Evolutionary conservation across 2,797 vertebrate species (phyloP).

Genomic region (Selene dorsalis): DNA sequence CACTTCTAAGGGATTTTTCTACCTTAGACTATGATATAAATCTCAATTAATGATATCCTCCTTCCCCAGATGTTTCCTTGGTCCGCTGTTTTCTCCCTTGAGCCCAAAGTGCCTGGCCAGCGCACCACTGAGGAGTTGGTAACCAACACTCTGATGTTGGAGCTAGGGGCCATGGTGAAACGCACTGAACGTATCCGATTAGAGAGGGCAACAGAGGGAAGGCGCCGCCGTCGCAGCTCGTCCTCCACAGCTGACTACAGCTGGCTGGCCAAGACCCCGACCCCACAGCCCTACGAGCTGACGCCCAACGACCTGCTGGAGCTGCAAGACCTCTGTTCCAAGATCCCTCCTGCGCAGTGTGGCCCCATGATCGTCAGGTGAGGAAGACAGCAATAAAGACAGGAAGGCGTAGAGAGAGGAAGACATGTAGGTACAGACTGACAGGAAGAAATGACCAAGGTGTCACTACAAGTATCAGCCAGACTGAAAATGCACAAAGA

Average conservation of each 20-base stretch:
- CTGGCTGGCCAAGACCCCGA: conserved; percentile 82
- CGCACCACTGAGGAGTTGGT: conserved; percentile 84
- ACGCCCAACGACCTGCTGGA: conserved; percentile 84
- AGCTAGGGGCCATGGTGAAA: conserved; percentile 87
- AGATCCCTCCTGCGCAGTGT: conserved; percentile 85
- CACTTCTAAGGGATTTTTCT: not conserved
- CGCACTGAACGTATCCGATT: conserved; percentile 84
- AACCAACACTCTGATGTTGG: conserved; percentile 87
- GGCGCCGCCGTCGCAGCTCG: conserved; percentile 80
- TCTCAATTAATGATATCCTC: not conserved
- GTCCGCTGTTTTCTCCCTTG: conserved; percentile 84
- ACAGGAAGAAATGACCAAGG: not conserved
- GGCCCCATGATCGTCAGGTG: conserved; percentile 86
- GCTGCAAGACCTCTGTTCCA: conserved; percentile 85
- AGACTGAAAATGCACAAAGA: not conserved
- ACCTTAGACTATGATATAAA: not conserved
- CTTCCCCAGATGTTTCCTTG: conserved; percentile 85
- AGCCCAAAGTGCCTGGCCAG: conserved; percentile 85
- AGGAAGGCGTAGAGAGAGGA: not conserved
- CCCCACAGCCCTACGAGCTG: conserved; percentile 80
- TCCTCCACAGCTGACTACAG: conserved; percentile 85
- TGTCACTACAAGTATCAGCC: not conserved
- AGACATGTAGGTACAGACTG: not conserved
- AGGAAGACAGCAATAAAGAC: conserved; percentile 18
- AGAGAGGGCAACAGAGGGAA: conserved; percentile 79